phyloP scores from a whole-genome alignment of 2,113 vertebrate genomes.

The Daubentonia madagascariensis region DNA sequence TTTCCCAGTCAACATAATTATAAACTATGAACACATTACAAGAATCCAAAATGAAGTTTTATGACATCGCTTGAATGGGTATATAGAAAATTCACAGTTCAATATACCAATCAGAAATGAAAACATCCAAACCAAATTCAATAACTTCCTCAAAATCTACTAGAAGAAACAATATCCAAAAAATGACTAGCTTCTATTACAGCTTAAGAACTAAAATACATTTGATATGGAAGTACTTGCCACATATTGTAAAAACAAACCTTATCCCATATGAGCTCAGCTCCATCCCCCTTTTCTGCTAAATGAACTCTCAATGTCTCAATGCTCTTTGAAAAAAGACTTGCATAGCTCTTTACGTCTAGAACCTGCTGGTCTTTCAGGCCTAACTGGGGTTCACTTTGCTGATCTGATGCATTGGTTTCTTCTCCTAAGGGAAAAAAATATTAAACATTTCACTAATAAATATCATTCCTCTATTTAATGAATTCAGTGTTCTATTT shows the following conservation, averaged over 20 bases:
- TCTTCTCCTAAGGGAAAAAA: slow-evolving; percentile 64
- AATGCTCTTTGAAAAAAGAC: slow-evolving; percentile 93
- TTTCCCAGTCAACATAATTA: not conserved
- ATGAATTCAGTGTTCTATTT: not conserved
- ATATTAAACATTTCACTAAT: slow-evolving; percentile 25
- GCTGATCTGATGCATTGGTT: slow-evolving; percentile 77
- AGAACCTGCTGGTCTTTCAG: slow-evolving; percentile 97
- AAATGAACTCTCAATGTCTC: slow-evolving; percentile 91
- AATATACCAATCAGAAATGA: not conserved
- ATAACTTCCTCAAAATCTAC: not conserved
- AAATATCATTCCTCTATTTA: not conserved
- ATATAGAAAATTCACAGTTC: not conserved
- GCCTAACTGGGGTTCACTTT: slow-evolving; percentile 84
- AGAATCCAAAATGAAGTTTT: slow-evolving; percentile 10
- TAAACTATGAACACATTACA: not conserved
- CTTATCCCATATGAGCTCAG: slow-evolving; percentile 98
- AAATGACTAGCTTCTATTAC: not conserved
- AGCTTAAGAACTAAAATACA: slow-evolving; percentile 25
- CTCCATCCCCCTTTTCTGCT: slow-evolving; percentile 91
- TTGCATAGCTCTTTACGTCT: slow-evolving; percentile 89
- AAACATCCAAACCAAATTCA: not conserved
- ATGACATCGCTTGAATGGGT: not conserved
- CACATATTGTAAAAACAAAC: slow-evolving; percentile 78
- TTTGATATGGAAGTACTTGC: not conserved
- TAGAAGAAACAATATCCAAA: not conserved